Evolutionary conservation across 1,140 invertebrate genomes (phyloP), one percentile per base, ranked within the genome.

Genomic region (Akabosia matsudoensis): DNA sequence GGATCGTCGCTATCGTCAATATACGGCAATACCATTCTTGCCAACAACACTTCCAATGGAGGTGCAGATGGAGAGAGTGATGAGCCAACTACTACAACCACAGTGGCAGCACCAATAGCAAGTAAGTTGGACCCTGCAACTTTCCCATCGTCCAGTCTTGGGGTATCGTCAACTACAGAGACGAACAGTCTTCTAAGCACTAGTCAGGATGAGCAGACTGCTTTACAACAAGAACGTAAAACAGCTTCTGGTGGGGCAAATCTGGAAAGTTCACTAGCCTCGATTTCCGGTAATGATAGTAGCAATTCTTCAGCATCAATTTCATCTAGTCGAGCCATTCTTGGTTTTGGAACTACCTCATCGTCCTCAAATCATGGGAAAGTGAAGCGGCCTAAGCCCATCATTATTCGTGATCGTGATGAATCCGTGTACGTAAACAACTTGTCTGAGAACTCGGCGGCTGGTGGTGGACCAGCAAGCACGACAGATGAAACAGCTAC

Each of bases 241-340:
- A 56, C 4, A n/a, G 22, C 10, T 56, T 4, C 10, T 56, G 24
- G 54, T 22, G 24, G 24, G 14, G 24, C 14, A 10, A 56, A 24
- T 22, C 4, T 22, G 22, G 54, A 31, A 22, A 28, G 61, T 67
- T 67, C 61, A 67, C 28, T 30, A 67, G 26, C 24, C 24, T 67
- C 61, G 28, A 67, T 31, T 67, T 67, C 61, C 61, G 61, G 61
- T 67, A 30, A 30, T 67, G 61, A n/a, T 67, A 30, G 30, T 30
- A 67, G 22, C 61, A 67, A 67, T 67, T 13, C n/a, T 22, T 61
- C 28, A 67, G 28, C 61, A 67, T n/a, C 61, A 67, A 2, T 67
- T 31, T 67, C 61, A 30, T 67, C 61, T 67, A 67, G 61, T 67
- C 61, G 61, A 67, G 61, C 61, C 61, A 67, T 67, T 67, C 61